phyloP scores from a whole-genome alignment of 2,797 vertebrate genomes.

The Moxostoma hubbsi region DNA sequence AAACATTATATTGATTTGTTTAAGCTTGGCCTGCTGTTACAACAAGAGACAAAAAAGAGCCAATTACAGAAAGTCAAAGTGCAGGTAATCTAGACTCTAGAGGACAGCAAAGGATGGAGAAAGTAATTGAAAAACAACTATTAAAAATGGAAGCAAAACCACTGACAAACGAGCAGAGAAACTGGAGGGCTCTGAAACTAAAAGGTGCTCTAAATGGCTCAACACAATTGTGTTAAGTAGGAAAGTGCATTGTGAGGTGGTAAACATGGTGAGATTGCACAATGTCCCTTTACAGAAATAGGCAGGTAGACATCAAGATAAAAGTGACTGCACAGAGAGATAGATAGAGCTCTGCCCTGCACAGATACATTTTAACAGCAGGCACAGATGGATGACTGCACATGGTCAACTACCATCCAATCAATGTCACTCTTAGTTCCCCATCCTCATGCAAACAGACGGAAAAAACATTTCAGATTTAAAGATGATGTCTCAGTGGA shows the following conservation, averaged over 20 bases:
- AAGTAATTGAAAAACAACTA: no score
- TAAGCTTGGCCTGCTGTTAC: no score
- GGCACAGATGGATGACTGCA: not conserved
- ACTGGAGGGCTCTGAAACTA: not conserved
- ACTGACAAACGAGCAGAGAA: no score
- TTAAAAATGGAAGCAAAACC: no score
- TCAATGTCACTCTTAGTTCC: conserved; percentile 22
- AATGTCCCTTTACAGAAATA: conserved; percentile 8
- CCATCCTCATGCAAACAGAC: not conserved
- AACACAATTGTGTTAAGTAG: conserved; percentile 1
- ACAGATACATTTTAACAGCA: not conserved
- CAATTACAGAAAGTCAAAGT: no score
- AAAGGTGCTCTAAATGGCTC: not conserved
- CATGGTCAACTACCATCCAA: conserved; percentile 3
- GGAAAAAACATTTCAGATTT: not conserved
- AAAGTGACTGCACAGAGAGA: conserved; percentile 9
- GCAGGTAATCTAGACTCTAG: not conserved
- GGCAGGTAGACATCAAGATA: not conserved
- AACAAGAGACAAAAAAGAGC: no score
- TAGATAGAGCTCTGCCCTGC: not conserved
- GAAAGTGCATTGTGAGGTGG: not conserved
- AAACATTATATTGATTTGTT: no score
- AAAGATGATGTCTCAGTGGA: not conserved
- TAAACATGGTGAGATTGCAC: not conserved
- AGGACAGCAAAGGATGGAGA: not conserved